phyloP scores from a whole-genome alignment of 2,113 vertebrate species.

The Onychostoma macrolepis region DNA sequence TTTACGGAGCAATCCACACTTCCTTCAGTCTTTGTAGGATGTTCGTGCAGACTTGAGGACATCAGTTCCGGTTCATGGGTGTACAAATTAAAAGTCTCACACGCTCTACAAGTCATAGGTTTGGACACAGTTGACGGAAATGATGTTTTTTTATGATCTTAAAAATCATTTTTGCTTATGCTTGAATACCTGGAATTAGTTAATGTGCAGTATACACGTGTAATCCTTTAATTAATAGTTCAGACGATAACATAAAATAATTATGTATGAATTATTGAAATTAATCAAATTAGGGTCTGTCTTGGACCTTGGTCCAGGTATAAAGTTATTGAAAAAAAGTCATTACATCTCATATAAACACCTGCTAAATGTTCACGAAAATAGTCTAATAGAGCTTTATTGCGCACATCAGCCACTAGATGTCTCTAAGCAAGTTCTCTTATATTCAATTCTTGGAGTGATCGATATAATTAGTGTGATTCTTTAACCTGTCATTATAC shows the following conservation, averaged over 20 bases:
- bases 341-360: not conserved
- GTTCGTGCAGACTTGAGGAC: not conserved
- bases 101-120: not conserved
- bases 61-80: slow-evolving; percentile 8
- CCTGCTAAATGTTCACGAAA: not conserved
- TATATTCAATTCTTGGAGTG: not conserved
- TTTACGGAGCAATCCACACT: slow-evolving; percentile 8
- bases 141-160: not conserved
- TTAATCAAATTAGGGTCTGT: not conserved
- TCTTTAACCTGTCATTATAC: not conserved
- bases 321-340: not conserved
- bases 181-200: not conserved
- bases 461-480: not conserved
- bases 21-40: not conserved
- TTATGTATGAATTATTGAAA: not conserved
- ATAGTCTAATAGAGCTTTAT: not conserved
- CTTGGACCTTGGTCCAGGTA: not conserved
- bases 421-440: not conserved
- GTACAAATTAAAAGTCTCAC: slow-evolving; percentile 33
- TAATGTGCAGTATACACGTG: not conserved
- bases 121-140: not conserved
- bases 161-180: not conserved
- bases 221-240: not conserved
- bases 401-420: not conserved
- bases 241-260: not conserved